These are phyloP conservation scores for Steinernema hermaphroditum DNA, from an alignment of 2,888 invertebrate genomes.

Conservation along the genomic window DNA sequence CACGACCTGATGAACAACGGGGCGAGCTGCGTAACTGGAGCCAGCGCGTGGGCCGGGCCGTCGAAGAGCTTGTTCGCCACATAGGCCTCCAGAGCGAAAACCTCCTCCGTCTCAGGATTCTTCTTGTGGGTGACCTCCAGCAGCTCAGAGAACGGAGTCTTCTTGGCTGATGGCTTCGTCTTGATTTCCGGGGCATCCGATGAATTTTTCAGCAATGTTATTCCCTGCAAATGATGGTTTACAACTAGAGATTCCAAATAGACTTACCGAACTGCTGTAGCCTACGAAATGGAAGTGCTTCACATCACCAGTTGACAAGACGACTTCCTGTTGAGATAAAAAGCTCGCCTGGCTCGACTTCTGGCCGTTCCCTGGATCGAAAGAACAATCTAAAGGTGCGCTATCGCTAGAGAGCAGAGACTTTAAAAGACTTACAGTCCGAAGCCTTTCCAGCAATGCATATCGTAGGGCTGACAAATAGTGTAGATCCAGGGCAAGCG, in stretches of 20 bases:
- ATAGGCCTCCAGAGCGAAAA: background rate
- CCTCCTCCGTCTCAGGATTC: background rate
- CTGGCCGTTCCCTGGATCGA: slow-evolving; percentile 31
- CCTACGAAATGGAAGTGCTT: slow-evolving; percentile 35
- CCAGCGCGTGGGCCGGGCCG: slow-evolving; percentile 53
- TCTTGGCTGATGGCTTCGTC: background rate
- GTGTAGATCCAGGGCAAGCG: background rate
- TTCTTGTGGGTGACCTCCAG: slow-evolving; percentile 9
- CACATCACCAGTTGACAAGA: slow-evolving; percentile 33
- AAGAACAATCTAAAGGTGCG: slow-evolving; percentile 22
- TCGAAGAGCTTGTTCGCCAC: slow-evolving; percentile 45
- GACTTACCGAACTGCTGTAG: slow-evolving; percentile 32
- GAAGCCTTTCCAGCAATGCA: slow-evolving; percentile 29
- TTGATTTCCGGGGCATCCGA: background rate
- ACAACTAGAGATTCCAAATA: background rate
- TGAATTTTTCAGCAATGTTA: slow-evolving; percentile 33
- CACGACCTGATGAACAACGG: slow-evolving; percentile 51
- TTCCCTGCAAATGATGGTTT: slow-evolving; percentile 31
- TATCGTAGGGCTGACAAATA: slow-evolving; percentile 18
- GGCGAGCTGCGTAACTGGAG: slow-evolving; percentile 54
- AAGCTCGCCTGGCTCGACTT: slow-evolving; percentile 29
- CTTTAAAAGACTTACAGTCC: slow-evolving; percentile 31
- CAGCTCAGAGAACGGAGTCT: slow-evolving; percentile 46
- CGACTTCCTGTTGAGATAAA: slow-evolving; percentile 28
- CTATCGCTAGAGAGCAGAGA: slow-evolving; percentile 29